Evolutionary conservation across 92 coral and sea anemone species (phyloP), one percentile per base, ranked within the genome.

Genomic region (Chrysogorgia sp.): DNA sequence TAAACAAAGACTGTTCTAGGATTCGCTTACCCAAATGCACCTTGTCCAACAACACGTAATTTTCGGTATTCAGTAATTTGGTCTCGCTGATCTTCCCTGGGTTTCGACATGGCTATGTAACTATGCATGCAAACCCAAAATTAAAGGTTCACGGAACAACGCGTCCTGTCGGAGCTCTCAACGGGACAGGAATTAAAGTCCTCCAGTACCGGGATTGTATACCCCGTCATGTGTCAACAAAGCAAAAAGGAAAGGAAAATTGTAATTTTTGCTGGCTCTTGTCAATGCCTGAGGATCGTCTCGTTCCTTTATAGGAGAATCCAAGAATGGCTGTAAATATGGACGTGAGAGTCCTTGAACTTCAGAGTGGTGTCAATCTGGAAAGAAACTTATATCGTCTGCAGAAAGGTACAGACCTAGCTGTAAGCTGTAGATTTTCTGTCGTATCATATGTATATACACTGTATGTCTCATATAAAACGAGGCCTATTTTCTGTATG

Each of bases 31-130:
- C 98, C 98, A 63, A 84, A 91, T 4, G 98, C 98, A 34, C 98
- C 98, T 26, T 96, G 98, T 0, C 98, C 98, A 28, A 93, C 93
- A 17, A 79, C 89, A 55, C 88, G 96, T 63, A 91, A 72, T 83
- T 84, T 93, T 58, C 91, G 93, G 78, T 93, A 93, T 22, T 88
- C 85, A 31, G 91, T 88, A 97, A 91, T 93, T 37, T n/a, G 52
- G 37, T 32, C 74, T 14, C 20, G 50, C 9, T 34, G 58, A 24
- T 68, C 58, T 68, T 68, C 58, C 1, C 53, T 2, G 15, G 53
- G 10, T 2, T 47, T 47, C 2, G 53, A 47, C 53, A 47, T 47
- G 53, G n/a, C n/a, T n/a, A n/a, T n/a, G n/a, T n/a, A n/a, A n/a
- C n/a, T n/a, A n/a, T n/a, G n/a, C n/a, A n/a, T n/a, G n/a, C n/a